Base-by-base conservation (phyloP, 1,140 invertebrate species). In the Bombyx mori region DNA sequence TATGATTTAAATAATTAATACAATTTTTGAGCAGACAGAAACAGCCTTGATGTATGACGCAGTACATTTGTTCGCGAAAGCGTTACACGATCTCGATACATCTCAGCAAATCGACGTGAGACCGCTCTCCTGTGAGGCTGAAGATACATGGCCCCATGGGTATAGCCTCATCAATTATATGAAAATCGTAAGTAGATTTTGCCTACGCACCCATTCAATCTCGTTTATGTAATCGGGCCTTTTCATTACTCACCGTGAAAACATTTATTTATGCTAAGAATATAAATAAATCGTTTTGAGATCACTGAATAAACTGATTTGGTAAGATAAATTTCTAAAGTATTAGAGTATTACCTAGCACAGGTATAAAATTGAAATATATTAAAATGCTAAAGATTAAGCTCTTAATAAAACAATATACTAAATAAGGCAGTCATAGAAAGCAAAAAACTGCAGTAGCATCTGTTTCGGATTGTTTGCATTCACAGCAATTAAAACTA, bases 161-260 rank as follows among this genome's bases (percentile, higher is more conserved):
- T 96, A 96, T 80, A 97, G 95, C 65, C 90, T 99, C 35, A 96
- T 98, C 58, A 99, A 99, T 89, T 99, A 98, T 76, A 98, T 99
- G 96, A 98, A 97, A 91, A 95, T 97, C 71, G 97, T 98, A 88
- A 92, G 92, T 91, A 72, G 57, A 58, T 18, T 18, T 18, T 18
- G 12, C 12, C 12, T 66, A 54, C 42, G 44, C 54, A 53, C 18
- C 42, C 10, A 43, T 53, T 42, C 42, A 55, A 26, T 26, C n/a
- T 56, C 22, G 8, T 35, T 35, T 35, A 35, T 35, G 26, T 35
- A 35, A 35, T 35, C n/a, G 22, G 49, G n/a, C 8, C 3, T 51
- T 51, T 51, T n/a, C n/a, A 51, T 51, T 51, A 51, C 5, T 35
- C 26, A 35, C 26, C 26, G 26, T 35, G 26, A 35, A 35, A 35